phyloP scores from a whole-genome alignment of 1,140 invertebrate species.

The Lepidurus arcticus region DNA sequence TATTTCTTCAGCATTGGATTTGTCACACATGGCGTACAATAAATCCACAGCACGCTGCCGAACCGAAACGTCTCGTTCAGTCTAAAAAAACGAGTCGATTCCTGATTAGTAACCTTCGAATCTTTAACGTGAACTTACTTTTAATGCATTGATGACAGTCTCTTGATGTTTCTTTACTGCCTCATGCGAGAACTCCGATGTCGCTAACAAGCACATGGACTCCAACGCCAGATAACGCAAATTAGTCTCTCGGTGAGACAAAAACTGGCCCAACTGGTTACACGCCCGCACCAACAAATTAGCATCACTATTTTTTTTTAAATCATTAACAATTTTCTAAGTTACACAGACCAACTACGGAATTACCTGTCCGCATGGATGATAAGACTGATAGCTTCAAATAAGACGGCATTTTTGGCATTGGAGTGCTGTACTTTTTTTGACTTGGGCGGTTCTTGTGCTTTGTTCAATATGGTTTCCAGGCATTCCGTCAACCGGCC shows the following conservation, averaged over 20 bases:
- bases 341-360: not conserved
- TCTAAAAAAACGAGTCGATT: constrained; percentile 49
- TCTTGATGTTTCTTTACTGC: constrained; percentile 99
- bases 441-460: constrained; percentile 98
- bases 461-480: constrained; percentile 99
- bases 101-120: not conserved
- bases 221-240: constrained; percentile 95
- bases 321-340: constrained; percentile 22
- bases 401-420: constrained; percentile 98
- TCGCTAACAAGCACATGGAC: constrained; percentile 98
- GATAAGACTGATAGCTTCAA: constrained; percentile 99
- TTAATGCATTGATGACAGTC: constrained; percentile 97
- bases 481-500: constrained; percentile 95
- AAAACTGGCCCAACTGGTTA: constrained; percentile 97
- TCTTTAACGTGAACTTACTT: constrained; percentile 50
- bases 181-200: constrained; percentile 98
- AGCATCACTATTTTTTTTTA: constrained; percentile 65
- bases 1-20: constrained; percentile 98
- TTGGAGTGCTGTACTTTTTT: constrained; percentile 99
- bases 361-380: constrained; percentile 90
- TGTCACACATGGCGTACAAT: constrained; percentile 99
- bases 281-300: constrained; percentile 95
- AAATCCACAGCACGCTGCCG: constrained; percentile 97
- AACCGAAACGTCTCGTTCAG: constrained; percentile 98
- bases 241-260: constrained; percentile 98